A percentile compares a stretch with the other conserved stretches of the same genome.
Evolutionary conservation across 2,888 invertebrate genomes (phyloP).

Genomic region (Seira musarum): DNA sequence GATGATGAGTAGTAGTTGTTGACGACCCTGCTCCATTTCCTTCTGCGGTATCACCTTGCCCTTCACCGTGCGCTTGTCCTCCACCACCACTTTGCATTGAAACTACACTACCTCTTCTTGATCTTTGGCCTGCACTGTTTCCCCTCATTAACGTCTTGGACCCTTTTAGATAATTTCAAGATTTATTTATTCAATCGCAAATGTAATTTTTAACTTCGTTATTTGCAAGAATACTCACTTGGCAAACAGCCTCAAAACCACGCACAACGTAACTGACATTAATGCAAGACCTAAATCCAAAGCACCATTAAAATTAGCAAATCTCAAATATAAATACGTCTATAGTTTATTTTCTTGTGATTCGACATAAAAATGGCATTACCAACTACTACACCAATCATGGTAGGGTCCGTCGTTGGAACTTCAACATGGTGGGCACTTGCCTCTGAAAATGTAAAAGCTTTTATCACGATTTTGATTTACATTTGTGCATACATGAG

Average conservation of each 20-base stretch:
- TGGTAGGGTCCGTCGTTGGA: constrained; percentile 87
- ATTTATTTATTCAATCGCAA: not conserved
- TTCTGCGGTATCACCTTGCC: constrained; percentile 31
- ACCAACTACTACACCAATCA: constrained; percentile 77
- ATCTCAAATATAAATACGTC: constrained; percentile 73
- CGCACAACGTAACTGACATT: constrained; percentile 95
- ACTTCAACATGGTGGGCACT: constrained; percentile 64
- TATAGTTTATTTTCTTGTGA: not conserved
- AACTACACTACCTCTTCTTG: constrained; percentile 65
- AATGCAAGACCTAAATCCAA: constrained; percentile 94
- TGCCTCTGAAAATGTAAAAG: constrained; percentile 66
- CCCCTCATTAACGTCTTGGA: constrained; percentile 68
- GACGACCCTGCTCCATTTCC: constrained; percentile 47
- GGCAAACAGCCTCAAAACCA: constrained; percentile 92
- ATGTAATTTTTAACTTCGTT: too few relatives aligned
- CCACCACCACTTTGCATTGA: constrained; percentile 58
- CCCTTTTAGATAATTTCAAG: constrained; percentile 57
- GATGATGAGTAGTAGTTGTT: constrained; percentile 57
- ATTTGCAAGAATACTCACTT: constrained; percentile 78
- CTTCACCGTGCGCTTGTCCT: constrained; percentile 55
- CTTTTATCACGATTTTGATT: too few relatives aligned
- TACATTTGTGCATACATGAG: too few relatives aligned
- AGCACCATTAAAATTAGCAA: too few relatives aligned
- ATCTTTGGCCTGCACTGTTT: constrained; percentile 63
- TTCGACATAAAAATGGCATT: too few relatives aligned